Conservation (phyloP, 1,140 invertebrate genomes). For the Nebria ingens region DNA sequence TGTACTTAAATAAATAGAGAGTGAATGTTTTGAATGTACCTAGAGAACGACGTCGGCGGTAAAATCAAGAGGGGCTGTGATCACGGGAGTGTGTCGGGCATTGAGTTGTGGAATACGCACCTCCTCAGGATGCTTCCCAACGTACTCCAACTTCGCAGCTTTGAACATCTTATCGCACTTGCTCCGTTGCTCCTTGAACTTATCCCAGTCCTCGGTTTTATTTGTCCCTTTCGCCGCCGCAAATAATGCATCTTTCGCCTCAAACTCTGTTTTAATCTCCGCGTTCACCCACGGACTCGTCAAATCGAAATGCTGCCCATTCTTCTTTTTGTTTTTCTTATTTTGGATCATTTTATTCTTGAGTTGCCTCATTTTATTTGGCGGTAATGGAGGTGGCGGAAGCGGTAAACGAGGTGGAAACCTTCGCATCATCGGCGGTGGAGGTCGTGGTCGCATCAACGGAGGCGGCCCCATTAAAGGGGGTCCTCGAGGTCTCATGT, state of each 20-base stretch:
- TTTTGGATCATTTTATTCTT: slow-evolving; percentile 25
- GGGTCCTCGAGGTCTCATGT: neutral
- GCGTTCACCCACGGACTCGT: slow-evolving; percentile 31
- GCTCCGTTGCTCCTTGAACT: slow-evolving; percentile 30
- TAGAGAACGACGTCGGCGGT: slow-evolving; percentile 33
- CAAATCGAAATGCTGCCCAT: slow-evolving; percentile 25
- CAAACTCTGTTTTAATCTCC: slow-evolving; percentile 27
- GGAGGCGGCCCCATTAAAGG: slow-evolving; percentile 17
- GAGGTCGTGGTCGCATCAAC: slow-evolving; percentile 17
- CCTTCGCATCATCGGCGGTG: slow-evolving; percentile 23
- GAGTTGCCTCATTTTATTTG: slow-evolving; percentile 16
- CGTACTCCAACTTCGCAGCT: slow-evolving; percentile 27
- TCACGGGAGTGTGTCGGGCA: slow-evolving; percentile 24
- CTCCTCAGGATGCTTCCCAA: slow-evolving; percentile 37
- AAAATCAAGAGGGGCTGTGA: slow-evolving; percentile 33
- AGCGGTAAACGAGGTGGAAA: slow-evolving; percentile 16
- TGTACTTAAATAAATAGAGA: too few relatives aligned
- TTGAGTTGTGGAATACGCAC: slow-evolving; percentile 34
- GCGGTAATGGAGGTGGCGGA: slow-evolving; percentile 13
- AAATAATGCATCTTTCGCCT: slow-evolving; percentile 30
- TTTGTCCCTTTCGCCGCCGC: slow-evolving; percentile 26
- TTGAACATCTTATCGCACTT: slow-evolving; percentile 31
- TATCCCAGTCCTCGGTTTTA: slow-evolving; percentile 29
- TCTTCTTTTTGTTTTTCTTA: slow-evolving; percentile 19
- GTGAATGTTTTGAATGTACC: slow-evolving; percentile 24